These are phyloP conservation scores for Catharus minimus DNA, from an alignment of 2,113 vertebrate genomes.

Conservation along the genomic window DNA sequence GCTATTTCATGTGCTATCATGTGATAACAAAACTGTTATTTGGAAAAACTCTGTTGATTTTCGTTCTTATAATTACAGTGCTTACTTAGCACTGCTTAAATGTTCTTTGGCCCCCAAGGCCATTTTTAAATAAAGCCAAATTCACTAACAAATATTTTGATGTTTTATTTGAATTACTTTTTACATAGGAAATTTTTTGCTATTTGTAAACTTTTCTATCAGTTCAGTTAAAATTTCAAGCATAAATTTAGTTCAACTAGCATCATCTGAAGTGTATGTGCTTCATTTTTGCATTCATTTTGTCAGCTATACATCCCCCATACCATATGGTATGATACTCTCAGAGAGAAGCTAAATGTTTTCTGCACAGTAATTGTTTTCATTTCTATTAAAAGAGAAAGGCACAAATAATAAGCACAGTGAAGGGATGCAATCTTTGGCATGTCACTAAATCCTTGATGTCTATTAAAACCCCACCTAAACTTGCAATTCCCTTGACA, in stretches of 20 bases:
- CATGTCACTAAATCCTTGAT: slow-evolving; percentile 73
- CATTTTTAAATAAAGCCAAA: background rate
- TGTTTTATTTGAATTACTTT: slow-evolving; percentile 4
- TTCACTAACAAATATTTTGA: slow-evolving; percentile 1
- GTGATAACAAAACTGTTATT: slow-evolving; percentile 32
- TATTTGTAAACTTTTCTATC: slow-evolving; percentile 27
- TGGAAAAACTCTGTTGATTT: slow-evolving; percentile 8
- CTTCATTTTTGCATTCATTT: slow-evolving; percentile 34
- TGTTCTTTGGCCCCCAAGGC: slow-evolving; percentile 6
- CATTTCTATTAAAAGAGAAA: slow-evolving; percentile 75
- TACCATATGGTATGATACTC: slow-evolving; percentile 42
- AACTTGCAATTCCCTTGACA: slow-evolving; percentile 75
- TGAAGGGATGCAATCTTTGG: slow-evolving; percentile 66
- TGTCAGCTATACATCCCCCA: slow-evolving; percentile 44
- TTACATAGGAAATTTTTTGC: slow-evolving; percentile 33
- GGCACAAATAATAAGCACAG: slow-evolving; percentile 67
- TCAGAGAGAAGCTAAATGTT: slow-evolving; percentile 47
- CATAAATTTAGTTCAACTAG: slow-evolving; percentile 61
- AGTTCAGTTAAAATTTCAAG: slow-evolving; percentile 38
- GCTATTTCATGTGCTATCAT: slow-evolving; percentile 27
- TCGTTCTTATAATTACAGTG: background rate
- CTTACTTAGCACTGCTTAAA: slow-evolving; percentile 7
- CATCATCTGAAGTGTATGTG: slow-evolving; percentile 49
- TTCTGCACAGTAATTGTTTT: slow-evolving; percentile 75
- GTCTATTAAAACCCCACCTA: slow-evolving; percentile 75